Evolutionary conservation across 37 sponge, comb jelly and placozoan genomes (phyloP), one percentile per base, ranked within the genome.

Genomic region (Crambe crambe): DNA sequence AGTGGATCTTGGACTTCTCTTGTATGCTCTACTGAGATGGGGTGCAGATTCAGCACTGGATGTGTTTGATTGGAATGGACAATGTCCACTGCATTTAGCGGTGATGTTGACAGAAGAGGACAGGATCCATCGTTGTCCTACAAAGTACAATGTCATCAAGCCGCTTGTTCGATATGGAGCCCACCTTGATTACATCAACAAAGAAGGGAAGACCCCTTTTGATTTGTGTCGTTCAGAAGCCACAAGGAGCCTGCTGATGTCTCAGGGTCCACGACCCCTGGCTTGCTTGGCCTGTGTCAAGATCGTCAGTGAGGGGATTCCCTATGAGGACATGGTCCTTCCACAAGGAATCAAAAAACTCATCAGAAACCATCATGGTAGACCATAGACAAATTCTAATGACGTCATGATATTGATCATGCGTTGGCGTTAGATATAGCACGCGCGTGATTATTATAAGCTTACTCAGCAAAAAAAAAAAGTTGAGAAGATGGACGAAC

Each of bases 1-100:
- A 15, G 26, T 77, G 2, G 64, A 77, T 41, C 44, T 64, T 2
- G 77, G 77, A 6, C 42, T 77, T 4, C 40, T 79, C 38, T 15
- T 79, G 0, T 30, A 37, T 51, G 80, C 80, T n/a, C 36, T 79
- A 57, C 80, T 79, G 1, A 42, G 80, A 56, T 79, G 80, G 80
- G 80, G 80, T 12, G 80, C 80, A 22, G 70, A 79, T 37, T 56
- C 56, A 2, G 68, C 80, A 35, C 44, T 79, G 18, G 38, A 79
- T n/a, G 58, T 79, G 37, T 69, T 79, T 35, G 80, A 79, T 36
- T 70, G 58, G 80, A 79, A 79, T 51, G 80, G 80, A 22, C 80
- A 79, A 29, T 23, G 70, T 9, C 80, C 80, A 23, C 68, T 79
- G 2, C 80, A 79, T 47, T 39, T 79, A 21, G 80, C 80, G 4